A percentile compares a stretch with the other conserved stretches of the same genome.
These are phyloP conservation scores for Mechanitis mazaeus DNA, from an alignment of 2,888 invertebrate genomes.

Conservation along the genomic window DNA sequence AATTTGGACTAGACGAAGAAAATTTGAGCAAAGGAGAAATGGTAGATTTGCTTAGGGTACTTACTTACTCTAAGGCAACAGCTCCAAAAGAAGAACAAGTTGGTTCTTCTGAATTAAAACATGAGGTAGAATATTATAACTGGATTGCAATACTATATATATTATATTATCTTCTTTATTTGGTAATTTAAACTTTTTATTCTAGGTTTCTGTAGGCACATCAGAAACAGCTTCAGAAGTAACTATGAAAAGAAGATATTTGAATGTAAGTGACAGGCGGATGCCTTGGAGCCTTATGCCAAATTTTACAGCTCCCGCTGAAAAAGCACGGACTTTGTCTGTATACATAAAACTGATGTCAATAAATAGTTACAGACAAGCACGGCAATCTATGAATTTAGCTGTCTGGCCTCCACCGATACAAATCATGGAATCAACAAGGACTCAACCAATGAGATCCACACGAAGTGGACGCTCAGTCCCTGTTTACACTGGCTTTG, in stretches of 20 bases:
- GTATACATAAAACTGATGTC: slow-evolving; percentile 69
- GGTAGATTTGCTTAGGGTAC: slow-evolving; percentile 62
- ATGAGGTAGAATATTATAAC: not conserved
- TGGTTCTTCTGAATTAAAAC: not conserved
- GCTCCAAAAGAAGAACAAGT: slow-evolving; percentile 52
- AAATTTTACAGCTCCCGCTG: slow-evolving; percentile 50
- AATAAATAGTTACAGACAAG: slow-evolving; percentile 60
- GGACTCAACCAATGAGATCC: slow-evolving; percentile 56
- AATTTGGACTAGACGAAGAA: slow-evolving; percentile 67
- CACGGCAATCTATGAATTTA: slow-evolving; percentile 55
- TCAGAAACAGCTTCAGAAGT: slow-evolving; percentile 38
- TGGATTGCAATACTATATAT: not conserved
- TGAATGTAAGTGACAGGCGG: slow-evolving; percentile 63
- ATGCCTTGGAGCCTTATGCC: slow-evolving; percentile 71
- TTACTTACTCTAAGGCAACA: slow-evolving; percentile 63
- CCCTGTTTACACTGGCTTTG: slow-evolving; percentile 63
- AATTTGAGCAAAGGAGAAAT: slow-evolving; percentile 68
- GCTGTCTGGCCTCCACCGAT: slow-evolving; percentile 64
- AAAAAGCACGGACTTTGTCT: slow-evolving; percentile 62
- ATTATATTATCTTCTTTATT: slow-evolving; percentile 8
- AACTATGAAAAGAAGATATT: slow-evolving; percentile 54
- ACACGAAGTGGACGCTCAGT: slow-evolving; percentile 65
- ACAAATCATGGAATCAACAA: slow-evolving; percentile 61
- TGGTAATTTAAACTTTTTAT: slow-evolving; percentile 15
- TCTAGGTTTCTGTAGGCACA: slow-evolving; percentile 40